These are phyloP conservation scores for Bagarius yarrelli DNA, from an alignment of 2,113 vertebrate species.

Conservation along the genomic window DNA sequence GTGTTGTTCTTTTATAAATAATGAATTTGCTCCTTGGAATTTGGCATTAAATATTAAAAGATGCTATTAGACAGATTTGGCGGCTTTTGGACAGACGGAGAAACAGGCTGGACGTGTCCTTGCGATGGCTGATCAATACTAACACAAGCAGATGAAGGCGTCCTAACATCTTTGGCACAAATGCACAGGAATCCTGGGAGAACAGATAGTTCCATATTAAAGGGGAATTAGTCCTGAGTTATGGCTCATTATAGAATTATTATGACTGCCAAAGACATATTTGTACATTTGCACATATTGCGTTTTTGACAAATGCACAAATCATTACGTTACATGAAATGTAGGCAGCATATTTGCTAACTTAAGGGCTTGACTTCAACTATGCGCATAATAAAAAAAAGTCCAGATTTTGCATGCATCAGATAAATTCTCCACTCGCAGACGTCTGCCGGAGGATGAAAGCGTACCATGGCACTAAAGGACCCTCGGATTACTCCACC, in stretches of 20 bases:
- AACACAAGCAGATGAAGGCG: not conserved
- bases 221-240: constrained; percentile 13
- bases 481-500: not conserved
- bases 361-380: not conserved
- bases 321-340: not conserved
- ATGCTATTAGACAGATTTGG: not conserved
- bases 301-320: not conserved
- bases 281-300: not conserved
- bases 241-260: too few species aligned
- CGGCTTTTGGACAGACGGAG: not conserved
- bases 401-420: not conserved
- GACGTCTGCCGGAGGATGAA: not conserved
- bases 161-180: constrained; percentile 11
- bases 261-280: not conserved
- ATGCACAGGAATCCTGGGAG: constrained; percentile 2
- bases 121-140: constrained; percentile 3
- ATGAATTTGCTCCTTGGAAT: not conserved
- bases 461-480: constrained; percentile 4
- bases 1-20: not conserved
- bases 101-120: not conserved
- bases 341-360: not conserved
- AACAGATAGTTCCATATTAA: constrained; percentile 17
- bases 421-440: not conserved
- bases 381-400: not conserved
- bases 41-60: too few species aligned